Conservation (phyloP, 2,113 vertebrate species). For the Cygnus buccinator region DNA sequence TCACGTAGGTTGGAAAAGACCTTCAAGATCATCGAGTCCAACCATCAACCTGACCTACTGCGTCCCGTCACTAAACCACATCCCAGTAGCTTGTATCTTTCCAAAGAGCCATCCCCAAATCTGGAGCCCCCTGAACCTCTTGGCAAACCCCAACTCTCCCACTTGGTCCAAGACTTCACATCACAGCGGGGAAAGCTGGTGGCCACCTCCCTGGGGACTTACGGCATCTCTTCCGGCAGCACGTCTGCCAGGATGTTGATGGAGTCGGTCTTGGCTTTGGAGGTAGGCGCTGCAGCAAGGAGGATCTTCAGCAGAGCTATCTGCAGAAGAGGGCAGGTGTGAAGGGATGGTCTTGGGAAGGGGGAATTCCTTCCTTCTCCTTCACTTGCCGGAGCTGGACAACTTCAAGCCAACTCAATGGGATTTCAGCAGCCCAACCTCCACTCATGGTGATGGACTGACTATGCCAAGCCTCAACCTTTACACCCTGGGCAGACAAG, state of each 20-base stretch:
- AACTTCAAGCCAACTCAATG: background rate
- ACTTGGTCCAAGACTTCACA: accelerated
- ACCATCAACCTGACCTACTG: background rate
- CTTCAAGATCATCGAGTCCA: background rate
- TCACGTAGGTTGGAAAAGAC: too few relatives aligned
- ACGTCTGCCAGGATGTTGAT: slow-evolving; percentile 97
- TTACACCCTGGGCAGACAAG: background rate
- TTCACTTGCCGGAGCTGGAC: background rate
- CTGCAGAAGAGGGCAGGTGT: slow-evolving; percentile 65
- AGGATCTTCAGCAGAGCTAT: slow-evolving; percentile 96
- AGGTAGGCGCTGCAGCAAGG: slow-evolving; percentile 95
- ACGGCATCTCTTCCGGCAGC: slow-evolving; percentile 98
- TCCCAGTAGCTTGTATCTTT: background rate
- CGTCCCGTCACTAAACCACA: background rate
- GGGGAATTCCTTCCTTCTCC: background rate
- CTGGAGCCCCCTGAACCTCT: background rate
- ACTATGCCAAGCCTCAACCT: background rate
- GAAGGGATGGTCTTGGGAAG: background rate
- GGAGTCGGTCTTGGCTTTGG: slow-evolving; percentile 97
- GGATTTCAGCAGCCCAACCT: background rate
- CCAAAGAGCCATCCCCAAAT: background rate
- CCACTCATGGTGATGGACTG: accelerated
- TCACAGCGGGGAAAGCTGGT: background rate
- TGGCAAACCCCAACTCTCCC: background rate
- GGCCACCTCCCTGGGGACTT: slow-evolving; percentile 61